A percentile compares a stretch with the other conserved stretches of the same genome.
Evolutionary conservation across 2,797 vertebrate species (phyloP).

Genomic region (Galagoides demidoff): DNA sequence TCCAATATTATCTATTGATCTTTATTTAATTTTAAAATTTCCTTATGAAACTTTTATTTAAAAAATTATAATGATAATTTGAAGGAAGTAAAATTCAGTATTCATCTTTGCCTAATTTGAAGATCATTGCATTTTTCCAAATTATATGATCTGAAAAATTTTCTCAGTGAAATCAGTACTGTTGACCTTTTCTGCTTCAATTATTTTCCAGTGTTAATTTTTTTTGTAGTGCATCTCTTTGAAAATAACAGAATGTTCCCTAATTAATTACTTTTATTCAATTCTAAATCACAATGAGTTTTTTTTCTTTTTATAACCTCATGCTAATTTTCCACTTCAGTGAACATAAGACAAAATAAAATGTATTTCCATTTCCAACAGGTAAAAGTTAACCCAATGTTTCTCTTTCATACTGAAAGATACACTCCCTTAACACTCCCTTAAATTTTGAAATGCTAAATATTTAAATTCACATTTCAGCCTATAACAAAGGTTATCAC

Average conservation of each 20-base stretch:
- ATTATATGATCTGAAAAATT: background rate
- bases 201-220: conserved; percentile 47
- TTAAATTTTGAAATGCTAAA: background rate
- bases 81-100: background rate
- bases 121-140: conserved; percentile 8
- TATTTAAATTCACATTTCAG: conserved; percentile 28
- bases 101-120: background rate
- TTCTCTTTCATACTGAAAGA: conserved; percentile 47
- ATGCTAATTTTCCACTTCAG: conserved; percentile 73
- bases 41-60: background rate
- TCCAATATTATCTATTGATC: conserved; percentile 42
- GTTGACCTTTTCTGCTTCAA: conserved; percentile 4
- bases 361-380: conserved; percentile 49
- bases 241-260: conserved; percentile 17
- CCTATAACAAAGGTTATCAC: background rate
- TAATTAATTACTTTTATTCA: conserved; percentile 71
- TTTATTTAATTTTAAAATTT: conserved; percentile 50
- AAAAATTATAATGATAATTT: conserved; percentile 25
- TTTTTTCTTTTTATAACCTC: conserved; percentile 52
- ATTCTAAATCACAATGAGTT: conserved; percentile 40
- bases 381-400: conserved; percentile 46
- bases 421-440: background rate
- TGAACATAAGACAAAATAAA: conserved; percentile 63
- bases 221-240: conserved; percentile 22
- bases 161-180: background rate